A percentile compares a stretch with the other conserved stretches of the same genome.
Conservation (phyloP, 2,797 vertebrate genomes). For the Sphaeramia orbicularis region DNA sequence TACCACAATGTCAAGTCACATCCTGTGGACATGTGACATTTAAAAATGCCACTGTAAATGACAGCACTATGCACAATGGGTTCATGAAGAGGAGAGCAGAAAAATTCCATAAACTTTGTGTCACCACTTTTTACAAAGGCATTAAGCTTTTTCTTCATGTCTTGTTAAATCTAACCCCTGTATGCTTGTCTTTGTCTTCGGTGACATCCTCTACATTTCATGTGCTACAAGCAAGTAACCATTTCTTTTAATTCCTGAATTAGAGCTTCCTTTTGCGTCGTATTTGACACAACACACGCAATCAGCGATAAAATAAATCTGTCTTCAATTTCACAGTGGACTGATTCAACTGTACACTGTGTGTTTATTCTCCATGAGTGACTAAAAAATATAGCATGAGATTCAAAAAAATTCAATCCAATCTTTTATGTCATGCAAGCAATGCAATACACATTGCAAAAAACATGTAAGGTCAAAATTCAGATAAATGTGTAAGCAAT, state of each 20-base stretch:
- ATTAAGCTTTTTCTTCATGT: not conserved
- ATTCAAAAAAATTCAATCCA: no score
- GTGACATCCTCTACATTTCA: not conserved
- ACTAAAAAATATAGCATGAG: no score
- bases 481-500: not conserved
- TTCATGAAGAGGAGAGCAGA: slow-evolving; percentile 30
- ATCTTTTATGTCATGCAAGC: no score
- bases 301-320: not conserved
- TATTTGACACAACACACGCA: not conserved
- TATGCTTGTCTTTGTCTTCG: slow-evolving; percentile 12
- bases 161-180: slow-evolving; percentile 15
- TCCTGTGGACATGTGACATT: slow-evolving; percentile 76
- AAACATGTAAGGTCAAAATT: no score
- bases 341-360: no score
- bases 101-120: slow-evolving; percentile 37
- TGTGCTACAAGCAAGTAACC: not conserved
- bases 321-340: no score
- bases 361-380: no score
- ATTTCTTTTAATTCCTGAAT: not conserved
- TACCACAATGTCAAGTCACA: slow-evolving; percentile 66
- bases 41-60: slow-evolving; percentile 72
- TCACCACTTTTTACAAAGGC: slow-evolving; percentile 30
- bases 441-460: slow-evolving; percentile 8
- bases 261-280: not conserved
- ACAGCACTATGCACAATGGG: slow-evolving; percentile 45